A percentile compares a stretch with the other conserved stretches of the same genome.
Conservation (phyloP, 2,113 vertebrate species). For the Stigmatopora argus region DNA sequence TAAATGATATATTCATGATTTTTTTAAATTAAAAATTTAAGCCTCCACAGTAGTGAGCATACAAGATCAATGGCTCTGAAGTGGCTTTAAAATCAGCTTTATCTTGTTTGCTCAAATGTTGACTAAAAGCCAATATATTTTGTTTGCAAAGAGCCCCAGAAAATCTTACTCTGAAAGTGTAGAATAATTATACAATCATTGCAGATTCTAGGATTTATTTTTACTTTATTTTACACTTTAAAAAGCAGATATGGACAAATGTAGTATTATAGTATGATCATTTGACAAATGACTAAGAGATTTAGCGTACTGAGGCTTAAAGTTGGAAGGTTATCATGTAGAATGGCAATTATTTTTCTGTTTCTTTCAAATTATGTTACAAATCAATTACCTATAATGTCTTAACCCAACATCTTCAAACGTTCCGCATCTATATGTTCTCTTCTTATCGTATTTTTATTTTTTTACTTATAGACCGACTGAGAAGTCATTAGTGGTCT, state of each 20-base stretch:
- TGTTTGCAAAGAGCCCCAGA: conserved; percentile 29
- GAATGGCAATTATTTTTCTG: conserved; percentile 32
- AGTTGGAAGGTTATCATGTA: conserved; percentile 32
- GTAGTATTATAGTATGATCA: neutral
- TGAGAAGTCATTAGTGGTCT: conserved; percentile 26
- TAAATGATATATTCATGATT: conserved; percentile 53
- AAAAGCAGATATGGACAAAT: neutral
- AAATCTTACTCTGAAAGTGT: conserved; percentile 2
- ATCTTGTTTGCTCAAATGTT: conserved; percentile 41
- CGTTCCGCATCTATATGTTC: conserved; percentile 28
- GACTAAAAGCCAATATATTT: conserved; percentile 10
- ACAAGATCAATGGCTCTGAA: conserved; percentile 21
- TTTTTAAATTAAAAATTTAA: conserved; percentile 29
- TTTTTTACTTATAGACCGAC: conserved; percentile 28
- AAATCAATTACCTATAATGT: conserved; percentile 47
- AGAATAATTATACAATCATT: neutral
- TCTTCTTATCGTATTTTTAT: conserved; percentile 21
- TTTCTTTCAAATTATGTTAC: conserved; percentile 38
- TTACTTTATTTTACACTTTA: neutral
- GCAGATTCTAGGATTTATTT: neutral
- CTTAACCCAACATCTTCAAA: conserved; percentile 17
- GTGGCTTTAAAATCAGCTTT: conserved; percentile 35
- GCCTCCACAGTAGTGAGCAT: conserved; percentile 17
- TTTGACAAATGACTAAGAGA: neutral
- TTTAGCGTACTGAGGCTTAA: conserved; percentile 4